A percentile compares a stretch with the other conserved stretches of the same genome.
These are phyloP conservation scores for Lepidocolaptes lacrymiger DNA, from an alignment of 2,797 vertebrate species.

Conservation along the genomic window DNA sequence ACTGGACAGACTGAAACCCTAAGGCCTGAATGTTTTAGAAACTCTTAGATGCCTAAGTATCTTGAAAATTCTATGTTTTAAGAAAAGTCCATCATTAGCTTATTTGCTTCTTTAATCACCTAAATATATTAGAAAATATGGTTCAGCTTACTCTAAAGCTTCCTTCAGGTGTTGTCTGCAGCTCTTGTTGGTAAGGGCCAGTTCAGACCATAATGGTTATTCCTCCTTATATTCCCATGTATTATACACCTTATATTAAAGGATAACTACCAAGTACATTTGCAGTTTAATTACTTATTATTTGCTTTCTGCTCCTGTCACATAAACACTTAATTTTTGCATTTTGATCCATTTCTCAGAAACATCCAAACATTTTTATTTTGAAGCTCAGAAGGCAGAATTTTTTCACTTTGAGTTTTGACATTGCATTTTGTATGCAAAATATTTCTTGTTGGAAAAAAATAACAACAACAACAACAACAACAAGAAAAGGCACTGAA, in stretches of 20 bases:
- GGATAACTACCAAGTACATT: not conserved
- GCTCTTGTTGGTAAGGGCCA: not conserved
- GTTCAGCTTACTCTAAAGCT: not conserved
- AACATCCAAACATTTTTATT: not conserved
- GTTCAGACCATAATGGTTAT: not conserved
- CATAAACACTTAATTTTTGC: not conserved
- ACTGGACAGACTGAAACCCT: not conserved
- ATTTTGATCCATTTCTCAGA: slow-evolving; percentile 1
- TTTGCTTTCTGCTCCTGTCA: not conserved
- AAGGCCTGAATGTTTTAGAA: not conserved
- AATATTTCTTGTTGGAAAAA: not conserved
- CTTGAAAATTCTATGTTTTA: not conserved
- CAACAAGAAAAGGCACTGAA: not conserved
- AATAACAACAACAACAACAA: not conserved
- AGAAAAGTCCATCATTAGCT: not conserved
- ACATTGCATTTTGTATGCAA: not conserved
- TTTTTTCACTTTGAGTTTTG: not conserved
- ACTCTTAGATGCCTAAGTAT: not conserved
- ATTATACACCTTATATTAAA: not conserved
- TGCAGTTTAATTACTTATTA: not conserved
- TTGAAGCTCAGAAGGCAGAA: not conserved
- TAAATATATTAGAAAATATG: not conserved
- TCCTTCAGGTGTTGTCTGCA: not conserved
- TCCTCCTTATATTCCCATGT: not conserved
- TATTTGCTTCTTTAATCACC: not conserved